Base-by-base conservation (phyloP, 2,113 vertebrate genomes). In the Scomber colias region DNA sequence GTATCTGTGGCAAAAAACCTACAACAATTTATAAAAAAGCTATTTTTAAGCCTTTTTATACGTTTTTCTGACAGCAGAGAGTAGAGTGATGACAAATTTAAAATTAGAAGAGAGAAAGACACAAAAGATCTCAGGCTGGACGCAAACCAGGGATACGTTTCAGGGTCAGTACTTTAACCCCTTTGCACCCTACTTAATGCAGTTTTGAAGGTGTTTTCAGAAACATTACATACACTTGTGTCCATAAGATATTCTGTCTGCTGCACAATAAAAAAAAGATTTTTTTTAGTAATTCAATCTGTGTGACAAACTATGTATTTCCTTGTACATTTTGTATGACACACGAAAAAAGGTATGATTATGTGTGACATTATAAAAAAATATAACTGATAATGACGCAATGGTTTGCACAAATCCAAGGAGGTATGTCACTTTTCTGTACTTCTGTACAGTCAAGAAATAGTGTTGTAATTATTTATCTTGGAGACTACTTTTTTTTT, bases 11-110 rank as follows among this genome's bases (percentile, higher is more conserved):
- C 1, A 71, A n/a, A 48, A 60, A 50, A 35, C 19, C 55, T 30
- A 30, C 13, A 55, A 60, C 59, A 60, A 8, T 60, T 60, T 35
- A 31, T 60, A 60, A 60, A 60, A 27, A 60, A 60, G 35, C 35
- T 24, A 60, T 31, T 14, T 31, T 60, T 35, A 31, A 31, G 57
- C 30, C 16, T 60, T 60, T 17, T 60, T 13, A 60, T 35, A 8
- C 30, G 14, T 31, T 24, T 59, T 30, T 59, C 30, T 59, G 30
- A 60, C 27, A 60, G 57, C 14, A 16, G 27, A 60, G 30, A 60
- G 15, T 35, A 31, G 15, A 60, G 15, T 35, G 16, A 27, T 15
- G 15, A 13, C 11, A 21, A 30, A 27, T 27, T 27, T 2, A 27
- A 59, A 59, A 59, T 59, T 35, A 35, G 31, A 7, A 35, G 1